Evolutionary conservation across 1,140 invertebrate genomes (phyloP).

Genomic region (Drosophila orena): DNA sequence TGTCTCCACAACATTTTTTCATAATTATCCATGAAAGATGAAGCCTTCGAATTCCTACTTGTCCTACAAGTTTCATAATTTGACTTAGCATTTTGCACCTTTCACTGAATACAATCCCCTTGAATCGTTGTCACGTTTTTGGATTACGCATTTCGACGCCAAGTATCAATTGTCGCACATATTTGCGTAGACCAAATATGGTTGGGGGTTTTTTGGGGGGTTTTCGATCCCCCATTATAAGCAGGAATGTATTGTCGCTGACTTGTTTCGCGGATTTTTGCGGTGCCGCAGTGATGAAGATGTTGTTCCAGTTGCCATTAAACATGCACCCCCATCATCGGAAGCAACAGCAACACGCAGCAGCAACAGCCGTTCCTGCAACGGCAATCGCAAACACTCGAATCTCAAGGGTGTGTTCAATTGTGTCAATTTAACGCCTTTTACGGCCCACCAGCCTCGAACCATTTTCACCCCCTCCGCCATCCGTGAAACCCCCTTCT

Average conservation of each 20-base stretch:
- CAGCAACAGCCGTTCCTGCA: conserved; percentile 40
- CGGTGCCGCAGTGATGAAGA: conserved; percentile 65
- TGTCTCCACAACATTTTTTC: too few species aligned
- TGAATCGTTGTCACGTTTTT: conserved; percentile 55
- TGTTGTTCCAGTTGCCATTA: conserved; percentile 73
- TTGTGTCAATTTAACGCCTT: conserved; percentile 85
- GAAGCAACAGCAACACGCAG: conserved; percentile 9
- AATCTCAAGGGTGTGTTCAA: conserved; percentile 84
- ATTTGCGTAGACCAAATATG: conserved; percentile 71
- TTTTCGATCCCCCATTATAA: background rate
- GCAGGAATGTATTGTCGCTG: conserved; percentile 33
- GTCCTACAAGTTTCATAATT: conserved; percentile 31
- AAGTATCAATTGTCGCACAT: conserved; percentile 78
- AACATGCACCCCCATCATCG: conserved; percentile 53
- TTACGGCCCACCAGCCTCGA: conserved; percentile 56
- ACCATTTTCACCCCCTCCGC: conserved; percentile 12
- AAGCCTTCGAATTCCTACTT: background rate
- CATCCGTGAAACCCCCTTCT: background rate
- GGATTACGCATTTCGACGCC: conserved; percentile 45
- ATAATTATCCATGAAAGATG: too few species aligned
- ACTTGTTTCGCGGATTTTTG: conserved; percentile 39
- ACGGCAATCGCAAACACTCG: conserved; percentile 41
- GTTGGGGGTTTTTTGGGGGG: background rate
- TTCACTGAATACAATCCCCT: background rate
- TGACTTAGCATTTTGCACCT: conserved; percentile 21